Percentiles rank a stretch among this genome's conserved stretches.
Evolutionary conservation across 2,888 invertebrate species (phyloP).

Genomic region (Charanyca ferruginea): DNA sequence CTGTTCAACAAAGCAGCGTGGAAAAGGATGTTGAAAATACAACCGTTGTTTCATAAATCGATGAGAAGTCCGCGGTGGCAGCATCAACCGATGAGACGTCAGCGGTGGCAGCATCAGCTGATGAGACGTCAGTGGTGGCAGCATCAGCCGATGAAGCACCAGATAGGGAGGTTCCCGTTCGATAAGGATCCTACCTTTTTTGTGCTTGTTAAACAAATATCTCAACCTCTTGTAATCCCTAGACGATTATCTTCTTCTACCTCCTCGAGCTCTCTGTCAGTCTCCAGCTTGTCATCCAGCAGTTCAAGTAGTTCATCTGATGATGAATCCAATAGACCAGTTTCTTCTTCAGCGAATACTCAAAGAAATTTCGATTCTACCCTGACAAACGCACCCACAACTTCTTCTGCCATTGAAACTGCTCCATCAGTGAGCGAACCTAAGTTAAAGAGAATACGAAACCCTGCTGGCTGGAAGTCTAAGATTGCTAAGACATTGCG

Average conservation of each 20-base stretch:
- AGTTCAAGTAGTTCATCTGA: constrained; percentile 1
- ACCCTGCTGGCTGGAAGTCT: constrained; percentile 2
- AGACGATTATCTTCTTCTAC: constrained; percentile 4
- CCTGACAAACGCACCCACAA: constrained; percentile 1
- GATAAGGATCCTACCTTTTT: background rate
- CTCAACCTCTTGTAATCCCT: background rate
- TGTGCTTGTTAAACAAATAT: background rate
- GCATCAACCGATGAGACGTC: too few species aligned
- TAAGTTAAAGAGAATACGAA: constrained; percentile 5
- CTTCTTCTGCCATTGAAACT: constrained; percentile 3
- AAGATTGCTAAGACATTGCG: background rate
- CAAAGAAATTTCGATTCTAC: background rate
- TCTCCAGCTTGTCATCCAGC: background rate
- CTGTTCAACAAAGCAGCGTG: background rate
- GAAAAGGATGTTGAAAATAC: constrained; percentile 9
- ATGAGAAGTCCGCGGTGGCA: background rate
- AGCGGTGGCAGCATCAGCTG: too few species aligned
- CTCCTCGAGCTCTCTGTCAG: constrained; percentile 3
- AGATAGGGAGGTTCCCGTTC: background rate
- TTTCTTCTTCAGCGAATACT: background rate
- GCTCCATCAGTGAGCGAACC: background rate
- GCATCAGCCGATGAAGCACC: constrained; percentile 8
- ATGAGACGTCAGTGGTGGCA: too few species aligned
- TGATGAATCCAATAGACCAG: background rate
- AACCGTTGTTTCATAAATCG: background rate